Base-by-base conservation (phyloP, 1,140 invertebrate species). In the Zaprionus ornatus region DNA sequence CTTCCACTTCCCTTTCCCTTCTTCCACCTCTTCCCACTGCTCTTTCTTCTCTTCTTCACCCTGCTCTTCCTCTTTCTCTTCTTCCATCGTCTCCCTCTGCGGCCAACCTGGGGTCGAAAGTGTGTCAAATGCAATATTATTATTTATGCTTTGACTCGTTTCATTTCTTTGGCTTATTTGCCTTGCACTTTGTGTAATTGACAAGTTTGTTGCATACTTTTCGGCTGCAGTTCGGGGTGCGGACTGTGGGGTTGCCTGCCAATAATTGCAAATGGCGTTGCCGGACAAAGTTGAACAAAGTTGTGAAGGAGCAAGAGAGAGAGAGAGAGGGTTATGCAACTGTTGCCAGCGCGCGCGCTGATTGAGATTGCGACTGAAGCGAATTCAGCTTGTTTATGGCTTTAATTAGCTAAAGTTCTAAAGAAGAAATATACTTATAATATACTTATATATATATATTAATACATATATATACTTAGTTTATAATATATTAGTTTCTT, bases 41-140 rank as follows among this genome's bases (percentile, higher is more conserved):
- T 40, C 15, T 15, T 4, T 13, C 15, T 4, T n/a, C n/a, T n/a
- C n/a, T n/a, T n/a, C n/a, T n/a, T n/a, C n/a, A n/a, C 40, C 7
- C 40, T 45, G 5, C 5, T 40, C 15, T 15, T 4, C 37, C 15
- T n/a, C 37, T 4, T 4, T n/a, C n/a, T n/a, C n/a, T n/a, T n/a
- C n/a, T n/a, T n/a, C n/a, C n/a, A n/a, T n/a, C n/a, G 5, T 40
- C 19, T 9, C 45, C 19, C 7, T 12, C 9, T 45, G 35, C 50
- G 40, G 45, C 50, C 61, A 63, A 63, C 61, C 66, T 57, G 62
- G 52, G 27, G 40, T 56, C 42, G 54, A 67, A 77, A 77, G 29
- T 77, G 70, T 77, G 74, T 77, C 74, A 77, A 77, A 77, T 77
- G 69, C 63, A 77, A 77, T 73, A 74, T 73, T 77, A 77, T 67